Base-by-base conservation (phyloP, 2,797 vertebrate species). In the Microcaecilia unicolor region DNA sequence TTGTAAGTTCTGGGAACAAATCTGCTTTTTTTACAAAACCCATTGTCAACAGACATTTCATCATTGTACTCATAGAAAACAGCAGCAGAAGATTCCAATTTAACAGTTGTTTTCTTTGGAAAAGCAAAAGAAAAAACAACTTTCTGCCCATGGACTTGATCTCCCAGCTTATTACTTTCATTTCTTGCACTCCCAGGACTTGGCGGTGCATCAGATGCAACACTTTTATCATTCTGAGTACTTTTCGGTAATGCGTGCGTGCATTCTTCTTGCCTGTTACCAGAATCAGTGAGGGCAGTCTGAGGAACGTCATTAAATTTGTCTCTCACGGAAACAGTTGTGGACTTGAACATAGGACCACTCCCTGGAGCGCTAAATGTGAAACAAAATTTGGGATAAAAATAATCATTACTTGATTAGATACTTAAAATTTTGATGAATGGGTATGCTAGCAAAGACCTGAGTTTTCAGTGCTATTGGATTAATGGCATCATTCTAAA, bases 341-440 rank as follows among this genome's bases (percentile, higher is more conserved):
- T 99, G 55, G 93, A 97, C 58, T 91, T 89, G 74, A 99, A 99
- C 95, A 93, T 99, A 9, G 95, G 95, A 2, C 95, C 95, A 2
- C 92, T 95, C 54, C 95, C 95, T 13, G 92, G 91, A 67, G 93
- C 94, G 6, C 94, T 98, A 55, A 21, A 67, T 48, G n/a, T 39
- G 44, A 34, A 28, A n/a, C 18, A 35, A 44, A 23, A 6, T 22
- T 17, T 14, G 34, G 5, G 1, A 1, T 22, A 9, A 11, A 3
- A 38, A 6, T 18, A 38, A 17, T 10, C n/a, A n/a, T n/a, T n/a
- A n/a, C n/a, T n/a, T n/a, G n/a, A n/a, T n/a, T n/a, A n/a, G n/a
- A n/a, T n/a, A n/a, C n/a, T n/a, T n/a, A n/a, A n/a, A n/a, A n/a
- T n/a, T n/a, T n/a, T n/a, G n/a, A n/a, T n/a, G n/a, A n/a, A n/a